Conservation (phyloP, 1,140 invertebrate species). For the Drosophila persimilis region DNA sequence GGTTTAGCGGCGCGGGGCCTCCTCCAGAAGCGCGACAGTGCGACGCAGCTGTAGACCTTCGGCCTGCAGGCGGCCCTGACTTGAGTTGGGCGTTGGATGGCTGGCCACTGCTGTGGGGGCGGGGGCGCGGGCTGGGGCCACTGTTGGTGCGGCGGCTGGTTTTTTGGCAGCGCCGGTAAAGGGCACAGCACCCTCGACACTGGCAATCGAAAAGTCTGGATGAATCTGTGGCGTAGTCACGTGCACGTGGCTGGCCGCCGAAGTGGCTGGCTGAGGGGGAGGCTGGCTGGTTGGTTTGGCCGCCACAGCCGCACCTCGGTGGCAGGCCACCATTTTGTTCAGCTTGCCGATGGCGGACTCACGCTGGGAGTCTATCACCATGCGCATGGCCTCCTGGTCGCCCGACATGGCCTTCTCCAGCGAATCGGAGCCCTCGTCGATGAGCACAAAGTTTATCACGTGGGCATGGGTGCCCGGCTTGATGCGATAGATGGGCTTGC, state of each 20-base stretch:
- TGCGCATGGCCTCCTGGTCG: slow-evolving; percentile 60
- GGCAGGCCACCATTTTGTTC: slow-evolving; percentile 53
- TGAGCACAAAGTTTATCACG: slow-evolving; percentile 63
- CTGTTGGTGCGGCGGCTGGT: not conserved
- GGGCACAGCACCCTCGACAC: slow-evolving; percentile 49
- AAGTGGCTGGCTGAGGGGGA: not conserved
- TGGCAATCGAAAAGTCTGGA: slow-evolving; percentile 63
- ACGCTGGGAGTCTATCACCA: slow-evolving; percentile 59
- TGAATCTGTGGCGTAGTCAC: slow-evolving; percentile 65
- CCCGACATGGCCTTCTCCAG: slow-evolving; percentile 65
- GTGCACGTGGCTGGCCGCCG: not conserved
- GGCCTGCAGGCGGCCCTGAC: slow-evolving; percentile 40
- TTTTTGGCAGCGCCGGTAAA: not conserved
- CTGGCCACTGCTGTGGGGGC: not conserved
- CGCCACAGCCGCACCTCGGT: slow-evolving; percentile 9
- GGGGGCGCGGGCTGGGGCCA: not conserved
- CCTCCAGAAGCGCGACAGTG: slow-evolving; percentile 36
- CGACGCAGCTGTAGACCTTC: slow-evolving; percentile 51
- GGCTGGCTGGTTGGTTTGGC: not conserved
- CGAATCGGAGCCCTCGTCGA: slow-evolving; percentile 63
- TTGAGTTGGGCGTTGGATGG: not conserved
- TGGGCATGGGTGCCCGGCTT: slow-evolving; percentile 70
- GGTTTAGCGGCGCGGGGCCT: not conserved
- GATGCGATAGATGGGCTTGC: slow-evolving; percentile 59
- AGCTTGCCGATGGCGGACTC: slow-evolving; percentile 58